A percentile compares a stretch with the other conserved stretches of the same genome.
Conservation (phyloP, 1,140 invertebrate species). For the Acromyrmex echinatior region DNA sequence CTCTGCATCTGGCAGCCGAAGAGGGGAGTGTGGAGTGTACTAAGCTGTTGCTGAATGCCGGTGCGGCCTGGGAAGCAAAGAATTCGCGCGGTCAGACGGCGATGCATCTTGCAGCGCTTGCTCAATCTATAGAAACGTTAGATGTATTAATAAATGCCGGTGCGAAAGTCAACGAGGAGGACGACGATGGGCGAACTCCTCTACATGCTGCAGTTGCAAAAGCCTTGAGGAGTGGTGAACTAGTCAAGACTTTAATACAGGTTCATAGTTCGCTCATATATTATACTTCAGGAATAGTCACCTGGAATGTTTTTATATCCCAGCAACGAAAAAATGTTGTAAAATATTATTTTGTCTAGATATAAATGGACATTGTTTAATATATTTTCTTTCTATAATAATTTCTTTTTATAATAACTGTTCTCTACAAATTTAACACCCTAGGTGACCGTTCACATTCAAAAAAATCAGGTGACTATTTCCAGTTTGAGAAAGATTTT, state of each 20-base stretch:
- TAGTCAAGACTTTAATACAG: slow-evolving; percentile 88
- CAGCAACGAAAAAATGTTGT: no score
- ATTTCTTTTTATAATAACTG: no score
- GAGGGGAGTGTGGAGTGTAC: slow-evolving; percentile 92
- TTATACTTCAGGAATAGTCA: no score
- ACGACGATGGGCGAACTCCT: slow-evolving; percentile 91
- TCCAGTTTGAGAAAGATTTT: neutral
- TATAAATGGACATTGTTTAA: no score
- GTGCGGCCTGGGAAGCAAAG: slow-evolving; percentile 89
- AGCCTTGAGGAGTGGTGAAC: slow-evolving; percentile 91
- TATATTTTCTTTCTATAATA: no score
- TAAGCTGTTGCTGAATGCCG: slow-evolving; percentile 90
- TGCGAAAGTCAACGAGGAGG: slow-evolving; percentile 89
- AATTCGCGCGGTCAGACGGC: slow-evolving; percentile 92
- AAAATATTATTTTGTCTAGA: no score
- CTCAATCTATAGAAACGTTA: slow-evolving; percentile 91
- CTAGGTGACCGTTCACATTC: no score
- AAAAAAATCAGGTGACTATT: no score
- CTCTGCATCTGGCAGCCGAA: slow-evolving; percentile 93
- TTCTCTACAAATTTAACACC: no score
- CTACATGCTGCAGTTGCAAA: slow-evolving; percentile 93
- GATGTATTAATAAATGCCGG: slow-evolving; percentile 89
- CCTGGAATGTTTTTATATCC: no score
- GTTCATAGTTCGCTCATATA: slow-evolving; percentile 65
- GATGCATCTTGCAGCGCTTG: slow-evolving; percentile 92